These are phyloP conservation scores for Amphiura filiformis DNA, from an alignment of 35 echinoderm and acorn worm species.

Conservation along the genomic window DNA sequence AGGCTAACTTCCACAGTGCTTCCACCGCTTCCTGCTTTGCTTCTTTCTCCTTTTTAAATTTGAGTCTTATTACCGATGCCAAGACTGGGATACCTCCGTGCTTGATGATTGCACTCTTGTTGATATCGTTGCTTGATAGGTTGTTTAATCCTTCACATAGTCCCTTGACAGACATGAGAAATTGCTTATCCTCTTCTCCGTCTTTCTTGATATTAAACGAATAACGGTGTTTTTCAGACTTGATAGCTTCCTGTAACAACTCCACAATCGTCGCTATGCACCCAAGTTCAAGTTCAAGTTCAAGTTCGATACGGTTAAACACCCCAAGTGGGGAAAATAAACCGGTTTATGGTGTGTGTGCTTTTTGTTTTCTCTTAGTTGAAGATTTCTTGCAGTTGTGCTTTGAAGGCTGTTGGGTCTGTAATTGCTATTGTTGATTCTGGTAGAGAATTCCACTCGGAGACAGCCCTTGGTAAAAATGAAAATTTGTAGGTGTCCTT, in stretches of 20 bases:
- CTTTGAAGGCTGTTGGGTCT: no score
- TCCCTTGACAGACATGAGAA: neutral
- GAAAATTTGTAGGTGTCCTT: no score
- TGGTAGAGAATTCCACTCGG: no score
- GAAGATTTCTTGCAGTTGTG: no score
- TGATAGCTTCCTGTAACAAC: neutral
- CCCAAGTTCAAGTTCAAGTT: no score
- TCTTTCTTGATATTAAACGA: neutral
- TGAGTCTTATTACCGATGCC: neutral
- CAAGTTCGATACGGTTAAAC: no score
- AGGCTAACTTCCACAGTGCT: neutral
- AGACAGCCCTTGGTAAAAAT: no score
- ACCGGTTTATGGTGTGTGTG: no score
- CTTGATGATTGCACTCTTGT: neutral
- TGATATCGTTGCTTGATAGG: neutral
- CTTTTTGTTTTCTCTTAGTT: no score
- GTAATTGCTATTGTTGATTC: no score
- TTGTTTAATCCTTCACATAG: neutral
- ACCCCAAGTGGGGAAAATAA: no score
- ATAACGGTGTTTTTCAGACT: neutral
- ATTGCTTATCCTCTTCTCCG: neutral
- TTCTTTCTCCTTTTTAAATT: neutral
- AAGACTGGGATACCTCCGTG: neutral
- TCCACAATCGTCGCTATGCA: neutral
- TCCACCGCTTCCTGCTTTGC: neutral